Evolutionary conservation across 2,113 vertebrate genomes (phyloP).

Genomic region (Xiphophorus maculatus): DNA sequence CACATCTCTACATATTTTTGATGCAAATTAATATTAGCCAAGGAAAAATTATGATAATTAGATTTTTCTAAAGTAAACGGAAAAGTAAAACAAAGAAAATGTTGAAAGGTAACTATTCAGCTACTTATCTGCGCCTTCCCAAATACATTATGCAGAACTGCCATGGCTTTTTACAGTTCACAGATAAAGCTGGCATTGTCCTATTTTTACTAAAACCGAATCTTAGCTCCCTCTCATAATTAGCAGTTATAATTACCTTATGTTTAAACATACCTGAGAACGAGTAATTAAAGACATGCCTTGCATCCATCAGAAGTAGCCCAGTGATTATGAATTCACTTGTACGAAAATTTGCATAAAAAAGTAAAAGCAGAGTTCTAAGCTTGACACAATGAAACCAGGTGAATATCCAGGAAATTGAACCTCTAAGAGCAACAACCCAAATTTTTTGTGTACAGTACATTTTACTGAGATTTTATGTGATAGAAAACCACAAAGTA

Average conservation of each 20-base stretch:
- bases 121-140: background rate
- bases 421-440: background rate
- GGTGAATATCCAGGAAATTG: background rate
- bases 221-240: too few species aligned
- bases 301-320: background rate
- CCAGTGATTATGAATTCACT: background rate
- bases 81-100: background rate
- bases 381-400: background rate
- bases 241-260: background rate
- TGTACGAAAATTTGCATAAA: background rate
- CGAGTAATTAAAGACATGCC: background rate
- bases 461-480: background rate
- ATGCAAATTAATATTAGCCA: background rate
- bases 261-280: background rate
- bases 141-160: background rate
- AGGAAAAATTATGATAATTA: background rate
- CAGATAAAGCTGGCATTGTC: background rate
- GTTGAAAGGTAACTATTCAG: background rate
- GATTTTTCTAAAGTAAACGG: background rate
- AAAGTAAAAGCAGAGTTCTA: background rate
- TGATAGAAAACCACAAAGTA: background rate
- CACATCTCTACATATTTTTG: too few species aligned
- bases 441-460: background rate
- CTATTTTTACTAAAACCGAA: too few species aligned
- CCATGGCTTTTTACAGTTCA: background rate